Base-by-base conservation (phyloP, 2,888 invertebrate genomes). In the Dichetophora obliterata region DNA sequence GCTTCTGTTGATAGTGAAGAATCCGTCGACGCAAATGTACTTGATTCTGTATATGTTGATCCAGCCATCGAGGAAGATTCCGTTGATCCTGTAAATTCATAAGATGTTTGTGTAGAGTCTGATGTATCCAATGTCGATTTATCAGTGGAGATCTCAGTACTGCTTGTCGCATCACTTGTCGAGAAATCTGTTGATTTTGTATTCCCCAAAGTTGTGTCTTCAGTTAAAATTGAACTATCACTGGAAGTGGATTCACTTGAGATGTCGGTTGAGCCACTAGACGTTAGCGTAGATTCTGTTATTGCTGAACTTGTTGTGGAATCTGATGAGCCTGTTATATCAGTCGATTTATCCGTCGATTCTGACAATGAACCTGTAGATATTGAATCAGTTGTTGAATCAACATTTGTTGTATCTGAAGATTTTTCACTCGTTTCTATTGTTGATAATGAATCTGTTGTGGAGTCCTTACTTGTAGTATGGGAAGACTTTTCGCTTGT, bases 301-400 rank as follows among this genome's bases (percentile, higher is more conserved):
- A 76, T 19, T 19, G 50, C 37, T 5, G 68, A 9, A 27, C 66
- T 75, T 11, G 75, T 65, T 70, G 75, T 69, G 31, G 27, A 71
- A 34, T 81, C 61, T 27, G 81, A 65, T 19, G 78, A 77, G 69
- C 82, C 78, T 11, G 82, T 79, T 37, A 80, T 83, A 3, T 79
- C 74, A 3, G n/a, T 78, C 14, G 82, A 77, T 31, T 80, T 75
- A 27, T 76, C 75, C 22, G 72, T 82, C n/a, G 77, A 59, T 31
- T 78, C 82, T 71, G 81, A 79, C 9, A 81, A 80, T 22, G 77
- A 78, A 16, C 82, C 82, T 24, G 83, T 81, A 59, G 80, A 78
- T 75, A 22, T 82, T 37, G 82, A 78, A 14, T 66, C 80, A 57
- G 27, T 19, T n/a, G 48, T 43, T 8, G 54, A 19, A 6, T 54